Evolutionary conservation across 30 jellyfish, hydroid and myxozoan species (phyloP).

Genomic region (Catostylus mosaicus): DNA sequence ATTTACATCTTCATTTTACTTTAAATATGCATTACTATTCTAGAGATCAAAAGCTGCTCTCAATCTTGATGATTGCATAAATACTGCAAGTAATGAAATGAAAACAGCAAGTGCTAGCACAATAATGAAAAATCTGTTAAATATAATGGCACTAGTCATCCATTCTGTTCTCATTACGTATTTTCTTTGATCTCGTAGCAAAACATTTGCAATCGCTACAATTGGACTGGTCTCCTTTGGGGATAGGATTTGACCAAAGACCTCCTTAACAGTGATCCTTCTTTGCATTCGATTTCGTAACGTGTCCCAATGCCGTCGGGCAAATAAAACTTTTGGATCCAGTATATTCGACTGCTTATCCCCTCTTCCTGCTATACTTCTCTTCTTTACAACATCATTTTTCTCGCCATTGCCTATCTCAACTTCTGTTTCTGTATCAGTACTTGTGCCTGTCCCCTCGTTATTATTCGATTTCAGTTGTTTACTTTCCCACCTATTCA

Average conservation of each 20-base stretch:
- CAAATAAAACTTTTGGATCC: slow-evolving; percentile 40
- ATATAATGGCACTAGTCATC: slow-evolving; percentile 86
- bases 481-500: not conserved
- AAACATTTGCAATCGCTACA: slow-evolving; percentile 75
- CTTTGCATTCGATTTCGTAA: slow-evolving; percentile 34
- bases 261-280: slow-evolving; percentile 59
- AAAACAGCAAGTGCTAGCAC: slow-evolving; percentile 51
- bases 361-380: not conserved
- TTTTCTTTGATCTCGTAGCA: slow-evolving; percentile 69
- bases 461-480: not conserved
- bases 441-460: not conserved
- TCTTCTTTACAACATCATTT: slow-evolving; percentile 8
- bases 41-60: slow-evolving; percentile 1
- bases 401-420: not conserved
- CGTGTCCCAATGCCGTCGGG: slow-evolving; percentile 63
- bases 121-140: slow-evolving; percentile 73
- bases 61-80: slow-evolving; percentile 72
- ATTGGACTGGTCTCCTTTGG: slow-evolving; percentile 75
- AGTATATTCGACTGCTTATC: not conserved
- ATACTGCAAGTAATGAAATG: slow-evolving; percentile 75
- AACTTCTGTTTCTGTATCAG: not conserved
- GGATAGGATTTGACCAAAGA: slow-evolving; percentile 67
- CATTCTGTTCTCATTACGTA: slow-evolving; percentile 73
- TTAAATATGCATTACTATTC: not conserved
- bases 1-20: too few species aligned